Percentiles rank a stretch among this genome's conserved stretches.
Conservation (phyloP, 2,113 vertebrate genomes). For the Meles meles region DNA sequence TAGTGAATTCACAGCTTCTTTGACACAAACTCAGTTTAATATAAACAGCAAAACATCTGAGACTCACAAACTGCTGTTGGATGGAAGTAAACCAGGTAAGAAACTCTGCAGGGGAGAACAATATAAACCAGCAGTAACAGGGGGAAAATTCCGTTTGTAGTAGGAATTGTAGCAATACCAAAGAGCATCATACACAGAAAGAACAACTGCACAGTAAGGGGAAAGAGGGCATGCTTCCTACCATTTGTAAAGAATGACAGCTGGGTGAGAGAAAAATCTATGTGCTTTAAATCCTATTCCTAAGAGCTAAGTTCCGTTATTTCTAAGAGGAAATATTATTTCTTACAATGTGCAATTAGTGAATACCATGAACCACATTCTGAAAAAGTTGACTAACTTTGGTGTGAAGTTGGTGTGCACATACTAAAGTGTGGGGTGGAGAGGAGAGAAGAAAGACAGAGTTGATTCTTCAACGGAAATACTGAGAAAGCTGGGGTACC, state of each 20-base stretch:
- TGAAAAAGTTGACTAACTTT: neutral
- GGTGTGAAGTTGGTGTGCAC: neutral
- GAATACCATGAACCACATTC: neutral
- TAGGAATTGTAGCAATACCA: neutral
- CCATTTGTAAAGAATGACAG: neutral
- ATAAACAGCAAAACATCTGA: constrained; percentile 61
- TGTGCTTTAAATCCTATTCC: neutral
- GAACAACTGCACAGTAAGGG: neutral
- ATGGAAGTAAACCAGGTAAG: constrained; percentile 65
- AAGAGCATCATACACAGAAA: neutral
- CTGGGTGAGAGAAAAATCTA: neutral
- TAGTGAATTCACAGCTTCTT: constrained; percentile 68
- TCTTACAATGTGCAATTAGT: neutral
- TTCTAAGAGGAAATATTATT: neutral
- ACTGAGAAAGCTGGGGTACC: neutral
- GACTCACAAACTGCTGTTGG: constrained; percentile 57
- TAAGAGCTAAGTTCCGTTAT: neutral
- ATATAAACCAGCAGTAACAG: neutral
- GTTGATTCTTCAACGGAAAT: neutral
- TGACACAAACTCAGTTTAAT: constrained; percentile 67
- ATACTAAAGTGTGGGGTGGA: neutral
- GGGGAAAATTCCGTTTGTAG: neutral
- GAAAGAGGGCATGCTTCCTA: neutral
- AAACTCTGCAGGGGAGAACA: constrained; percentile 28
- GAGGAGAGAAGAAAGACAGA: neutral